Base-by-base conservation (phyloP, 2,888 invertebrate species). In the Masnerella sp. region DNA sequence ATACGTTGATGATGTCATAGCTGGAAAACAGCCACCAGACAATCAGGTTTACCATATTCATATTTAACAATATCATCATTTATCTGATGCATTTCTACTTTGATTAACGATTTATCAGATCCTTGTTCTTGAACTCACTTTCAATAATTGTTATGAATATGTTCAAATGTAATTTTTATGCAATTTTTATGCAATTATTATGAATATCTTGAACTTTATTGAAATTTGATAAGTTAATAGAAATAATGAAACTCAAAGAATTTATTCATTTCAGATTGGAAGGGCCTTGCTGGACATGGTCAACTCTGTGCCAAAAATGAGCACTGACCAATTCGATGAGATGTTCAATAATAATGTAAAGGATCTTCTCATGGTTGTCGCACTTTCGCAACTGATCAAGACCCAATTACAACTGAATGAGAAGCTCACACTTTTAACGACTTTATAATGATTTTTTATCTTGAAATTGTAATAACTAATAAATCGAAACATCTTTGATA, bases 301-400 rank as follows among this genome's bases (percentile, higher is more conserved):
- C 34, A 93, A 95, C 88, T 94, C 95, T 11, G 95, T 98, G 75
- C 97, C 98, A 42, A 94, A 95, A 85, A 96, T 99, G 91, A 92
- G 93, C 17, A 91, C 92, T 58, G 96, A 96, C 83, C 94, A 96
- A 85, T 96, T 98, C 88, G 96, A 96, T 32, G 93, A 95, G 81
- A 96, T 98, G 93, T 94, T 99, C 87, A 98, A 98, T 86, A 94
- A 96, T 79, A 96, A 96, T 84, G 95, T 98, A 87, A 98, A 99
- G 89, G 99, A 99, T 90, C 91, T 99, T 81, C 90, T 99, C 82
- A 99, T 99, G 99, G 97, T 96, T 36, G 94, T 97, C 80, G 98
- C 98, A 40, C 90, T 99, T 70, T 96, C 98, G 9, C 98, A 98
- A 85, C 90, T 99, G 70, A 96, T 97, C 83, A 96, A 97, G 89